Percentiles rank a stretch among this genome's conserved stretches.
Conservation (phyloP, 92 coral and sea anemone species). For the Parazoanthus swiftii region DNA sequence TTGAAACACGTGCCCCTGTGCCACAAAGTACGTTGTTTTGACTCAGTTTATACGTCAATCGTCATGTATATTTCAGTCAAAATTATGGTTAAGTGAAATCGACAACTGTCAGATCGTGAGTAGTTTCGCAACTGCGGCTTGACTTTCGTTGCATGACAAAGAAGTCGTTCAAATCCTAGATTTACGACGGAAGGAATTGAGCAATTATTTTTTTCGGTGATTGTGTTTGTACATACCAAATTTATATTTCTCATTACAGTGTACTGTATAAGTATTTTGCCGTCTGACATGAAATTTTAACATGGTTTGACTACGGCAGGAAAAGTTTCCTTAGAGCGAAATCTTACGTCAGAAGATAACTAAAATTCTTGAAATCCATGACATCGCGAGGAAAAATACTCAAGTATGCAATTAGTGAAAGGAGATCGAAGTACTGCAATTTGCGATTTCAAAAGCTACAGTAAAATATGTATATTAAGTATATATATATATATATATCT, state of each 20-base stretch:
- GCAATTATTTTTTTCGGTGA: not conserved
- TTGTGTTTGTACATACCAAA: not conserved
- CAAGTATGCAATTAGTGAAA: conserved; percentile 31
- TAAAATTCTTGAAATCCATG: conserved; percentile 5
- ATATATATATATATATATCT: not conserved
- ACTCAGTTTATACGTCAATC: not conserved
- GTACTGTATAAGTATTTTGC: not conserved
- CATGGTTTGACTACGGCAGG: not conserved
- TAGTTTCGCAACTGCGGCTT: not conserved
- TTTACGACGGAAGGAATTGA: conserved; percentile 17
- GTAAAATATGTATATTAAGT: not conserved
- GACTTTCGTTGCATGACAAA: not conserved
- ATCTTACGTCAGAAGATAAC: not conserved
- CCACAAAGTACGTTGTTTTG: not conserved
- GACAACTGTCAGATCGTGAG: not conserved
- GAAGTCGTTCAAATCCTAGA: conserved; percentile 13
- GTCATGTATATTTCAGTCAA: not conserved
- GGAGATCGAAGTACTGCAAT: not conserved
- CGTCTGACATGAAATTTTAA: not conserved
- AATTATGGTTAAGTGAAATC: not conserved
- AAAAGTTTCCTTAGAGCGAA: not conserved
- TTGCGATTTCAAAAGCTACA: not conserved
- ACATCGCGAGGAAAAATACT: not conserved
- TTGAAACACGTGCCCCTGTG: not conserved
- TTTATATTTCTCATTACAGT: conserved; percentile 24